Base-by-base conservation (phyloP, 2,797 vertebrate genomes). In the Sparus aurata region DNA sequence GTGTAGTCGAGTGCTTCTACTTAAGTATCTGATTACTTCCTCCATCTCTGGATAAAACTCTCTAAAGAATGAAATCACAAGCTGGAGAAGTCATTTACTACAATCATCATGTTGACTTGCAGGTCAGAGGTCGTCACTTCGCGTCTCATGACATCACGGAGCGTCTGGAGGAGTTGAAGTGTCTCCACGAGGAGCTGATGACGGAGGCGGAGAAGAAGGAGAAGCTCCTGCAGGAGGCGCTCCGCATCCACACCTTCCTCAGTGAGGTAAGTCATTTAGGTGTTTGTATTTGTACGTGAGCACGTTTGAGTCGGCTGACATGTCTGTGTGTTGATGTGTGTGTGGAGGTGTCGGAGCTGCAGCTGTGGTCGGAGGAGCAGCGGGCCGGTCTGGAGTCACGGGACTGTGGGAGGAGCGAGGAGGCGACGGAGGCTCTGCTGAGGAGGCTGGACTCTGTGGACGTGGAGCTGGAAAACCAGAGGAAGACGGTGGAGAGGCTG, bases 361-460 rank as follows among this genome's bases (percentile, higher is more conserved):
- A 96, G 83, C 87, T 93, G n/a, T 98, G 97, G 96, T 82, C 97
- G 89, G 91, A 95, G 46, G 96, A 97, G 75, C 94, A 85, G 73
- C 88, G 79, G 45, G 83, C 79, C 8, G 54, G 89, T 49, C 87
- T 98, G 76, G 94, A 96, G 76, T 92, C 80, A 0, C 77, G 82
- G 43, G 97, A 98, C 83, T 92, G 88, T 22, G 96, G 96, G 61
- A 95, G 93, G 87, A 96, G 94, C 58, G 95, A 97, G 68, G 96
- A 97, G 85, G 92, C 89, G 47, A 95, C 95, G 0, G 95, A 95
- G 69, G 85, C 84, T 23, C 90, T 97, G 58, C 92, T 97, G 55
- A 91, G 94, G 75, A 95, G 85, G 79, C 92, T 98, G 73, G 97
- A 97, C 85, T 83, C 94, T 73, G 87, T 95, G 84, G 94, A 93